Base-by-base conservation (phyloP, 2,797 vertebrate species). In the Leptodactylus fallax region DNA sequence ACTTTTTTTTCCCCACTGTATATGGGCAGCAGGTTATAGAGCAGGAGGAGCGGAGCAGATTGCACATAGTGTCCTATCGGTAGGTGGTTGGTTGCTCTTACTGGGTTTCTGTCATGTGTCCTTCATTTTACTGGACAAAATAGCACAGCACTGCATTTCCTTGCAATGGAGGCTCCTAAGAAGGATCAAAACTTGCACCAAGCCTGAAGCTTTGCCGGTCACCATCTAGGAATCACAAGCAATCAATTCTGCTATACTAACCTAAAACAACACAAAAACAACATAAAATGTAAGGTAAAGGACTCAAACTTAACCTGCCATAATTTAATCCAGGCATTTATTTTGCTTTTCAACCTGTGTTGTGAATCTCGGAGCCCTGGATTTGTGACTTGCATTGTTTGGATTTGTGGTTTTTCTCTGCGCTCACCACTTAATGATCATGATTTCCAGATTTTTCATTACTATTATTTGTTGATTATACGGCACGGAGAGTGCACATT, bases 401-500 rank as follows among this genome's bases (percentile, higher is more conserved):
- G n/a, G 63, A 25, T 55, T 58, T 51, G 69, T 45, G 76, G 23
- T 65, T 79, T 58, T 84, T 61, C 45, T 53, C 47, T 0, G 10
- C 56, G 63, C 81, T 79, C 87, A 49, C 76, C 81, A 84, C 87
- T 88, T 88, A 84, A 88, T 88, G 63, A 84, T 79, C 7, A 19
- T 51, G 61, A 71, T 84, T 88, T 79, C 49, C 81, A 7, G 25
- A 49, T 47, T 47, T 78, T 84, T 84, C 63, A 88, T 88, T 88
- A 84, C 81, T 79, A 77, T 88, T 84, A 88, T 88, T 88, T 79
- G 74, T 61, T 85, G 81, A 88, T 88, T 79, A 84, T 69, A 84
- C 23, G 17, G 87, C 23, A 13, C 63, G 12, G 87, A 53, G 72
- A n/a, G 16, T 51, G 87, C 81, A 53, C 55, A 88, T 79, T 79